Percentiles rank a stretch among this genome's conserved stretches.
Conservation (phyloP, 1,140 invertebrate species). For the Procambarus clarkii region DNA sequence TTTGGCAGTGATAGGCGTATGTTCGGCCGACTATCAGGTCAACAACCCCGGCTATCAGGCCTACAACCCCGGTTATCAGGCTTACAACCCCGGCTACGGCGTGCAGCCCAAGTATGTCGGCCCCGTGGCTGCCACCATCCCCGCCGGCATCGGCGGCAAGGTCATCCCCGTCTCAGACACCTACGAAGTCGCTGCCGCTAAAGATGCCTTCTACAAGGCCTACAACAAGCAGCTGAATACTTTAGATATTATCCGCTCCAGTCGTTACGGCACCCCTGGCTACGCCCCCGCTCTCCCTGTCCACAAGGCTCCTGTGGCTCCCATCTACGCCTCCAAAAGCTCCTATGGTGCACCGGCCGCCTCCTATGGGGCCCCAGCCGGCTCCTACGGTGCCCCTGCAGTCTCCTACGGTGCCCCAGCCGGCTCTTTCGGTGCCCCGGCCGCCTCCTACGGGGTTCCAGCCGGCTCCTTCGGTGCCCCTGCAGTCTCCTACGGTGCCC, state of each 20-base stretch:
- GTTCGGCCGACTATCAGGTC: slow-evolving; percentile 38
- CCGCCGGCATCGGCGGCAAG: slow-evolving; percentile 42
- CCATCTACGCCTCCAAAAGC: neutral
- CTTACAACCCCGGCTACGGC: neutral
- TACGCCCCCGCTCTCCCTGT: slow-evolving; percentile 10
- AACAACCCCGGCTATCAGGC: slow-evolving; percentile 30
- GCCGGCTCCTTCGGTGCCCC: neutral
- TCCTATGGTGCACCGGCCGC: neutral
- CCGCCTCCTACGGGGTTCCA: neutral
- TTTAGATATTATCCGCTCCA: neutral
- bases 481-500: neutral
- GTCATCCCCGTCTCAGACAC: slow-evolving; percentile 37
- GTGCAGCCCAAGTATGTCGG: slow-evolving; percentile 37
- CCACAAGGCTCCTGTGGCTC: neutral
- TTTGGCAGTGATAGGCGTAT: slow-evolving; percentile 49
- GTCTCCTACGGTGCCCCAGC: neutral
- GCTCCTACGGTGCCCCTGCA: neutral
- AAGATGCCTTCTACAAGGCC: neutral
- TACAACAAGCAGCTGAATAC: slow-evolving; percentile 18
- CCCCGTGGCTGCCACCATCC: slow-evolving; percentile 40
- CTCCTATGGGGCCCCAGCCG: neutral
- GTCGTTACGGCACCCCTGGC: slow-evolving; percentile 4
- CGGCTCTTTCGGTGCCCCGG: neutral
- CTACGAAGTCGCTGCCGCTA: slow-evolving; percentile 27
- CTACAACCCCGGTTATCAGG: slow-evolving; percentile 14